These are phyloP conservation scores for Anhinga rufa DNA, from an alignment of 2,113 vertebrate species.

Conservation along the genomic window DNA sequence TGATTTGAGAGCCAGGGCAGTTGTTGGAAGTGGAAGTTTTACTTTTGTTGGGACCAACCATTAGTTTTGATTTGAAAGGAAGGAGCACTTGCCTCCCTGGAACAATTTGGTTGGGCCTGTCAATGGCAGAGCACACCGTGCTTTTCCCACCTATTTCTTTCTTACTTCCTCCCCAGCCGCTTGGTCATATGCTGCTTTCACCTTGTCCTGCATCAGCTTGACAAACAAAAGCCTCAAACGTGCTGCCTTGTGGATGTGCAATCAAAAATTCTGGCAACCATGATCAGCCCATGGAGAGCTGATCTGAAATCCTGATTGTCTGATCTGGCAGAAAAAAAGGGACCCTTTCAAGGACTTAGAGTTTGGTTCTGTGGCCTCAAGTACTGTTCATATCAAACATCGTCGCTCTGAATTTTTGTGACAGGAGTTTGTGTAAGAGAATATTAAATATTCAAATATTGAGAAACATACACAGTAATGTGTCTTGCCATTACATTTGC, in stretches of 20 bases:
- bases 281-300: background rate
- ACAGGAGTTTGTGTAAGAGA: background rate
- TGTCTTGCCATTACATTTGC: background rate
- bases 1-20: background rate
- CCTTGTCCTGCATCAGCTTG: background rate
- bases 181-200: background rate
- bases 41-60: rapidly evolving
- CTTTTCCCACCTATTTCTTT: background rate
- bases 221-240: background rate
- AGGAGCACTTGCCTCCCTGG: background rate
- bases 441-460: background rate
- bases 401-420: background rate
- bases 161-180: background rate
- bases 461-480: background rate
- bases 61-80: background rate
- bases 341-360: background rate
- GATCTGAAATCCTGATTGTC: background rate
- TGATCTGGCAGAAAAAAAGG: background rate
- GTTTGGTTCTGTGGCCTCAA: background rate
- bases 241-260: background rate
- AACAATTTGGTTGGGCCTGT: background rate
- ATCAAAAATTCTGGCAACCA: background rate
- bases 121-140: background rate
- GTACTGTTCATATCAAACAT: background rate
- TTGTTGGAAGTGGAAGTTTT: background rate